Conservation (phyloP, 1,140 invertebrate species). For the Lutraria rhynchaena region DNA sequence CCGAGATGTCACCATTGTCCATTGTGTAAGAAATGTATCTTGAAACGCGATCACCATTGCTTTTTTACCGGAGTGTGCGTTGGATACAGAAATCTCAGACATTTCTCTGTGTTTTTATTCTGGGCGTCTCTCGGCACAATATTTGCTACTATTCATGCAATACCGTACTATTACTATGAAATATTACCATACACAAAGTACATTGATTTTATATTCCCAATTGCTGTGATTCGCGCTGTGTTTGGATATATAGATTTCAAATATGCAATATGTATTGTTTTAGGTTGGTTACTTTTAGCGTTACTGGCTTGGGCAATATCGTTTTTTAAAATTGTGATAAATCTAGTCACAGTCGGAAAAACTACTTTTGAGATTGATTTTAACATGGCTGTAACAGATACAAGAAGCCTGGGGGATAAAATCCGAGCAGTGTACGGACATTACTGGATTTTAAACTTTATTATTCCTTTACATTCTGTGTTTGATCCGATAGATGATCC, state of each 20-base stretch:
- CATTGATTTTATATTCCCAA: conserved; percentile 51
- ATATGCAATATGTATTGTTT: conserved; percentile 13
- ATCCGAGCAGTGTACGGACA: conserved; percentile 63
- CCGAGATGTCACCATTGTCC: conserved; percentile 74
- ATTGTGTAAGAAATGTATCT: conserved; percentile 69
- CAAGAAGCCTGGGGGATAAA: conserved; percentile 52
- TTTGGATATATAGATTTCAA: conserved; percentile 46
- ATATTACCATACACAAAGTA: conserved; percentile 53
- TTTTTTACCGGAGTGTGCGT: conserved; percentile 95
- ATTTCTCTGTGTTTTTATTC: conserved; percentile 91
- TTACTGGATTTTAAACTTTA: conserved; percentile 65
- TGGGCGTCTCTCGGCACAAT: conserved; percentile 72
- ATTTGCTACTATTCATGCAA: conserved; percentile 37
- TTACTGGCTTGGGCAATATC: conserved; percentile 47
- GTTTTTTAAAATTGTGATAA: conserved; percentile 43
- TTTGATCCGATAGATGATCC: conserved; percentile 65
- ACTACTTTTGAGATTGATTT: conserved; percentile 68
- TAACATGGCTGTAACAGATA: conserved; percentile 61
- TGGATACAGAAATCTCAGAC: conserved; percentile 93
- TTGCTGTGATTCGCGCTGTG: conserved; percentile 49
- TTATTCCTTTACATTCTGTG: conserved; percentile 63
- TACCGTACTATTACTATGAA: conserved; percentile 52
- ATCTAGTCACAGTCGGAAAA: conserved; percentile 57
- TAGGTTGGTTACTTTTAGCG: conserved; percentile 51
- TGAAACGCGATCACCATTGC: conserved; percentile 94